Evolutionary conservation across 2,888 invertebrate species (phyloP), one percentile per base, ranked within the genome.

Genomic region (Chymomyza fuscimana): DNA sequence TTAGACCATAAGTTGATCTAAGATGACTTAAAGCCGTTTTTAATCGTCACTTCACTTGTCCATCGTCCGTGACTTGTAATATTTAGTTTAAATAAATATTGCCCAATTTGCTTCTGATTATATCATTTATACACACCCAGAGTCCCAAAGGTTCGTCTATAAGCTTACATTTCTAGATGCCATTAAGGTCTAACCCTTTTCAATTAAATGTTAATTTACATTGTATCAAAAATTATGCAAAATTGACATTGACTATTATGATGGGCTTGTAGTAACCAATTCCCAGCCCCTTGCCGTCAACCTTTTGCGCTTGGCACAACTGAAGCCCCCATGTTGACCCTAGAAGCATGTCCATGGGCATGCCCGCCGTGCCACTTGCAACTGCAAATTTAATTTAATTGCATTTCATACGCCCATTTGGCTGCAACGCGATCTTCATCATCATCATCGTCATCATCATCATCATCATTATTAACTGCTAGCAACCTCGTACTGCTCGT

Each of bases 321-420:
- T 12, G 10, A 12, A 12, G 40, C 40, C 40, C 40, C 40, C 40
- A 46, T 46, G 40, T 46, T 46, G 40, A 46, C 40, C 40, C 40
- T 46, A 46, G 40, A 32, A 32, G 12, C 40, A 46, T 46, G 40
- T 12, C 40, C 40, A 46, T 46, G 40, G 40, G 40, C 40, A 46
- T 46, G 40, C 40, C 40, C 40, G 40, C 40, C 40, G 40, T 70
- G 69, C 73, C 78, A 76, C 80, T 81, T 75, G 82, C 86, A 84
- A 79, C 82, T 84, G 84, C 83, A 84, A 84, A 84, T 86, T 84
- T 84, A 84, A 84, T 86, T 84, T 86, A 85, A 85, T 85, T 85
- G 85, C 84, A 85, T 87, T 87, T 82, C 84, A 87, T 86, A 82
- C 87, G 87, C 86, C 86, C 86, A 83, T 87, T 84, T 83, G 84